Evolutionary conservation across 1,140 invertebrate genomes (phyloP), one percentile per base, ranked within the genome.

Genomic region (Tetramorium alpestre): DNA sequence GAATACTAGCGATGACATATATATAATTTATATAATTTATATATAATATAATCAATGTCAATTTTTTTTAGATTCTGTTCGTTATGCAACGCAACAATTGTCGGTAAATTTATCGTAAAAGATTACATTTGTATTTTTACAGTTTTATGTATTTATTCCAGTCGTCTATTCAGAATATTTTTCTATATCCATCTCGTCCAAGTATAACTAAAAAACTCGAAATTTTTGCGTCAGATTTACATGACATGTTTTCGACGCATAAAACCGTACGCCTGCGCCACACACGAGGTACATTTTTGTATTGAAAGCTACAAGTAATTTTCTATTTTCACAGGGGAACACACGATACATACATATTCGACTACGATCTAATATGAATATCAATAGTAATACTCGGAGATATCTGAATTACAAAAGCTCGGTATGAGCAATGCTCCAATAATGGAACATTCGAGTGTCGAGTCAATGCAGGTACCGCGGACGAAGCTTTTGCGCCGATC

Each of bases 341-440:
- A 73, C 11, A 62, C 11, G 11, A 47, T 13, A 60, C 28, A 60
- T 75, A 38, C n/a, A 60, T 84, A 60, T 84, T 60, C 54, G 54
- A 84, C 3, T 28, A 41, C 8, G 3, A 33, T 47, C 28, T 38
- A 41, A 84, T 28, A 47, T 49, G 41, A 84, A 84, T 75, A 73
- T 73, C 41, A 73, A 72, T 73, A 16, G 11, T 67, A 82, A 60
- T 62, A 5, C 7, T 16, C 22, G 25, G 56, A n/a, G 54, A 73
- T 58, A 44, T 58, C 67, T 73, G 69, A 75, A 84, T 84, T 84
- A 84, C 54, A 84, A 84, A 82, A 58, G 80, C 16, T 10, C 54
- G 67, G 7, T 38, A 47, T 33, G 25, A 22, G 41, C 78, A n/a
- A 33, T 33, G n/a, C 8, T 75, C 54, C 28, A 33, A 73, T 81